phyloP scores from a whole-genome alignment of 2,888 invertebrate species.

The Chirona hameri region DNA sequence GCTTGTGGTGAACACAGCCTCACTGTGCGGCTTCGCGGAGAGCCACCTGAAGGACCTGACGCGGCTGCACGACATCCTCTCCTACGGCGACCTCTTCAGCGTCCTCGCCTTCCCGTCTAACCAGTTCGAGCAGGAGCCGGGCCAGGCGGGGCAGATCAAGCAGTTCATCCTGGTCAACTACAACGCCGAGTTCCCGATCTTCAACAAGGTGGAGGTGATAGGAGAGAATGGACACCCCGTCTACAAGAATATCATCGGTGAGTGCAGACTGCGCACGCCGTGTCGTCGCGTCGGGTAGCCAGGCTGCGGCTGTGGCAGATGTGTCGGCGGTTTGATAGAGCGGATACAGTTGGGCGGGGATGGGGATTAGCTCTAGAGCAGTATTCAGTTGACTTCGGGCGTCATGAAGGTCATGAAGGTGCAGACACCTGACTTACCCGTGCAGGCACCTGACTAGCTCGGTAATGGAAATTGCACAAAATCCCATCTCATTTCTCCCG shows the following conservation, averaged over 20 bases:
- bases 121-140: conserved; percentile 54
- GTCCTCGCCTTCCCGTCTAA: conserved; percentile 54
- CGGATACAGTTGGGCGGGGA: too few relatives aligned
- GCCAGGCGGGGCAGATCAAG: conserved; percentile 47
- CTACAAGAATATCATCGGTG: conserved; percentile 47
- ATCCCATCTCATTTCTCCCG: too few relatives aligned
- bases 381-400: too few relatives aligned
- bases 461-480: too few relatives aligned
- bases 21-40: conserved; percentile 53
- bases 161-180: conserved; percentile 46
- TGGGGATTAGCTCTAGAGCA: too few relatives aligned
- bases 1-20: conserved; percentile 54
- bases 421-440: too few relatives aligned
- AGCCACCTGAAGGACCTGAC: conserved; percentile 38
- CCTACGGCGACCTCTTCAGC: conserved; percentile 46
- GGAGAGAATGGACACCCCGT: conserved; percentile 46
- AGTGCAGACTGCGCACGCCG: conserved; percentile 31
- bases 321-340: too few relatives aligned
- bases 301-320: too few relatives aligned
- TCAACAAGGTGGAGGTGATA: conserved; percentile 50
- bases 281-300: too few relatives aligned
- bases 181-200: conserved; percentile 51
- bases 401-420: too few relatives aligned
- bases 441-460: too few relatives aligned
- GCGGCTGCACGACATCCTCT: conserved; percentile 48